Base-by-base conservation (phyloP, 2,888 invertebrate genomes). In the Entomobrya proxima region DNA sequence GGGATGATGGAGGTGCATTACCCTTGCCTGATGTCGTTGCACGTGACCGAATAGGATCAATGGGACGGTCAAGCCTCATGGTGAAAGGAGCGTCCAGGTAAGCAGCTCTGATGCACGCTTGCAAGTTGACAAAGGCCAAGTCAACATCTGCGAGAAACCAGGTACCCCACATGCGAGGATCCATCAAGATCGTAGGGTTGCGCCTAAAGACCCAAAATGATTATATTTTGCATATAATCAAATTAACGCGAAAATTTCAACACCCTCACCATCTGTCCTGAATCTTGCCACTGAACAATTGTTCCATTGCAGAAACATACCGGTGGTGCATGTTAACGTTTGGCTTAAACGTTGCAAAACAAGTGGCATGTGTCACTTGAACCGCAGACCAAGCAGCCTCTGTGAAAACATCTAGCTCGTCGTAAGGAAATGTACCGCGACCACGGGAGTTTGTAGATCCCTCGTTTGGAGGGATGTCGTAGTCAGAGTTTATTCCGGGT, bases 271-370 rank as follows among this genome's bases (percentile, higher is more conserved):
- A 88, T 84, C 87, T 75, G 61, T 86, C 83, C 76, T 81, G 78
- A 47, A 87, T 84, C 69, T 88, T 87, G 5, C 75, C 72, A 50
- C 69, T 86, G 72, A 89, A 89, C 35, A 89, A 75, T 52, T 85
- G 80, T 74, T 88, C 88, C 89, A 88, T 89, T 3, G 88, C 85
- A 2, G 83, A 64, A 2, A 86, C 86, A 52, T 80, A 89, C 11
- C 87, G 64, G 77, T 89, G 89, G 58, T 89, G 89, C 89, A 89
- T 89, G 55, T 89, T 89, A 0, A 87, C 80, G 64, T 88, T 89
- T n/a, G 86, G 86, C 50, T 87, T 86, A 40, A 89, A 89, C 27
- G 87, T 88, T 2, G 86, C 86, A 40, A 89, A 89, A 44, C 89
- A 89, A 21, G 75, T 64, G 18, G 84, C 89, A 81, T 89, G 88